Evolutionary conservation across 2,888 invertebrate species (phyloP), one percentile per base, ranked within the genome.

Genomic region (Cactoblastis cactorum): DNA sequence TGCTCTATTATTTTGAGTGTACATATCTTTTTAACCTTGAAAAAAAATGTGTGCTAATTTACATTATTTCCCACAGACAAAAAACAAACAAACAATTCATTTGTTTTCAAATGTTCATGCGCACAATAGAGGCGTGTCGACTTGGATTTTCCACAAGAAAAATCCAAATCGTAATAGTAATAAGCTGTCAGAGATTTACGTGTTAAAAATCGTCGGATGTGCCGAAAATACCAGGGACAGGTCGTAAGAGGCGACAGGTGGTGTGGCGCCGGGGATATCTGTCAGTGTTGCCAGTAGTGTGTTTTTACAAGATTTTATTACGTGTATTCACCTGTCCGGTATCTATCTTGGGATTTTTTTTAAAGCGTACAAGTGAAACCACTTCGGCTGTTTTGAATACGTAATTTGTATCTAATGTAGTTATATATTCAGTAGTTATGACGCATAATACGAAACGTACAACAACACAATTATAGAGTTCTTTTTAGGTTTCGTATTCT

Each of bases 211-310:
- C 28, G 41, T 24, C 17, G 17, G 8, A 15, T 15, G 35, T 5
- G 6, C 15, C 17, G 15, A 37, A 37, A 37, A 22, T 41, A 28
- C 28, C 14, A 28, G 22, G 17, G 43, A 43, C 43, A 43, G 43
- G 43, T 43, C 28, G 43, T 32, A 17, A 32, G 28, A 28, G 15
- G 43, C 43, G 43, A 43, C 43, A 43, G 43, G 43, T 43, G 43
- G 15, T 4, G 32, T 8, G 41, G 28, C 41, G 41, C 28, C 24
- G 43, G 2, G 43, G 14, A 1, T 18, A 39, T 39, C 19, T 4
- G 1, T 43, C 41, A 43, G 6, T 43, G 43, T 43, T 43, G 43
- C 24, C 15, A 28, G 9, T 17, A 3, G 3, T 15, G 3, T 8
- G 3, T 37, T 37, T 14, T 17, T 37, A 12, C 33, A 33, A n/a